phyloP scores from a whole-genome alignment of 2,888 invertebrate species.

The Ferdinandea cuprea region DNA sequence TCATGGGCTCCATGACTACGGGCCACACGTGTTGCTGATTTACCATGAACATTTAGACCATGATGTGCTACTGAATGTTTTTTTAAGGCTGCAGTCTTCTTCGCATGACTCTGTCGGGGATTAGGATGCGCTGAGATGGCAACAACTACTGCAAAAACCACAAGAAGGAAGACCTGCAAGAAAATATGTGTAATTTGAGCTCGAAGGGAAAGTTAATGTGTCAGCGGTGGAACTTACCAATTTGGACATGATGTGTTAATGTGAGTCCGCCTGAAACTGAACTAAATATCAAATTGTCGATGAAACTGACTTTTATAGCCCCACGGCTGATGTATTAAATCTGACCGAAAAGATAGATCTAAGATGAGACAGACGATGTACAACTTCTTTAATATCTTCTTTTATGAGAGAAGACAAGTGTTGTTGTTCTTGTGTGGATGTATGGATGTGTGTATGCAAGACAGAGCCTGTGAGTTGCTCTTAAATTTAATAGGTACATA shows the following conservation, averaged over 20 bases:
- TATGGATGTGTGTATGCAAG: not conserved
- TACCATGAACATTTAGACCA: conserved; percentile 22
- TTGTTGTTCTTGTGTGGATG: not conserved
- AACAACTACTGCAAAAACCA: conserved; percentile 59
- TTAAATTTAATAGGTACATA: conserved; percentile 47
- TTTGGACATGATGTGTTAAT: conserved; percentile 62
- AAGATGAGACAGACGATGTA: conserved; percentile 5
- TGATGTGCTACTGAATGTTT: conserved; percentile 43
- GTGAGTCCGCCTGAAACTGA: conserved; percentile 51
- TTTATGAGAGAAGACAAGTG: conserved; percentile 18
- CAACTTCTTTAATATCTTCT: conserved; percentile 29
- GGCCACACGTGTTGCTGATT: conserved; percentile 38
- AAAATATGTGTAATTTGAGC: conserved; percentile 41
- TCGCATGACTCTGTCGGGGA: conserved; percentile 46
- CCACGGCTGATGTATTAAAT: conserved; percentile 11
- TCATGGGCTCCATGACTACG: conserved; percentile 52
- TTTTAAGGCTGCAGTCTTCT: conserved; percentile 30
- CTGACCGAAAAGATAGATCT: conserved; percentile 26
- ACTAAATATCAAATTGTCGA: conserved; percentile 57
- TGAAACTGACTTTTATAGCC: conserved; percentile 67
- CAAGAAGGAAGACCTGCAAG: conserved; percentile 63
- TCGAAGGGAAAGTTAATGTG: conserved; percentile 12
- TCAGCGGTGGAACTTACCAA: conserved; percentile 49
- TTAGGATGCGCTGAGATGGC: conserved; percentile 43
- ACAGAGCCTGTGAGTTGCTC: conserved; percentile 46